A percentile compares a stretch with the other conserved stretches of the same genome.
Evolutionary conservation across 2,888 invertebrate genomes (phyloP).

Genomic region (Uloborus plumipes): DNA sequence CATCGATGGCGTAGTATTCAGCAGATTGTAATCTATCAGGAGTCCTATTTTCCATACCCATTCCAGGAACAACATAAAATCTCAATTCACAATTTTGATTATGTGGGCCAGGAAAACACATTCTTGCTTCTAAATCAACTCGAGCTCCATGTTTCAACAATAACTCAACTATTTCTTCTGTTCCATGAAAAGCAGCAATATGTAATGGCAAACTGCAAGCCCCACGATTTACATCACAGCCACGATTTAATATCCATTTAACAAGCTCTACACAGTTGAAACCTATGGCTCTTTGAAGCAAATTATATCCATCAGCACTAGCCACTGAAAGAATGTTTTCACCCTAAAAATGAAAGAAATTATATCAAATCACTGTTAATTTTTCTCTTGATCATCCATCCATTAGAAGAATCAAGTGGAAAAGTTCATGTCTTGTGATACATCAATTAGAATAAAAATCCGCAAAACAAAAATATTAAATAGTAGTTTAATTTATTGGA

Average conservation of each 20-base stretch:
- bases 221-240: conserved; percentile 78
- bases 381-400: not conserved
- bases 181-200: conserved; percentile 74
- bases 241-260: conserved; percentile 78
- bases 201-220: conserved; percentile 83
- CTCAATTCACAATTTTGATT: conserved; percentile 78
- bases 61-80: conserved; percentile 40
- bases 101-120: conserved; percentile 83
- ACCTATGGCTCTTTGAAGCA: conserved; percentile 82
- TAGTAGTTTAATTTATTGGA: too few species aligned
- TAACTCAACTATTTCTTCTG: conserved; percentile 79
- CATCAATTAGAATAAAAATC: too few species aligned
- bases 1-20: conserved; percentile 81
- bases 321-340: conserved; percentile 80
- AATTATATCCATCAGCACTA: conserved; percentile 80
- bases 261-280: conserved; percentile 81
- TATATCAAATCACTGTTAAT: not conserved
- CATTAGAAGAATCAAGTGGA: too few species aligned
- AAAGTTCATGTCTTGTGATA: too few species aligned
- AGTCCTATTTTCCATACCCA: conserved; percentile 67
- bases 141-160: conserved; percentile 80
- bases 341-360: conserved; percentile 72
- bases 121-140: conserved; percentile 80
- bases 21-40: conserved; percentile 79
- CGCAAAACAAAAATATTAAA: too few species aligned